phyloP scores from a whole-genome alignment of 2,113 vertebrate species.

The Craseonycteris thonglongyai region DNA sequence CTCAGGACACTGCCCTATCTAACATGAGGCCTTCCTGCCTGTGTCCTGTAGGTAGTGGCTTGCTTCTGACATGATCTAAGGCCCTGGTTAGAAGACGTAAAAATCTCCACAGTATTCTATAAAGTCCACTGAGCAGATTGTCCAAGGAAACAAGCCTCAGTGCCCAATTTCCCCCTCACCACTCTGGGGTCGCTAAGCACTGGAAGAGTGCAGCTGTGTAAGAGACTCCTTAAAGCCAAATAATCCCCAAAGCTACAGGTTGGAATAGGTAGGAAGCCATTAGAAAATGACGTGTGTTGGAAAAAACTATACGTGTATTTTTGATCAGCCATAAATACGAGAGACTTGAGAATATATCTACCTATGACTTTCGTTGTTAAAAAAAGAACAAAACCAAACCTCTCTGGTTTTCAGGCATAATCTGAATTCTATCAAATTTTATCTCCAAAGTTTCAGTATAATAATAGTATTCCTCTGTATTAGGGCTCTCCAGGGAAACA shows the following conservation, averaged over 20 bases:
- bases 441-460: neutral
- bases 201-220: neutral
- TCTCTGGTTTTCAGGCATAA: neutral
- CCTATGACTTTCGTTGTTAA: neutral
- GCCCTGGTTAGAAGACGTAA: neutral
- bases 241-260: neutral
- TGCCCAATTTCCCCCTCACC: neutral
- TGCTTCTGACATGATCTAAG: neutral
- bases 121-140: neutral
- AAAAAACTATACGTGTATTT: neutral
- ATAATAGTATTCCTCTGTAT: neutral
- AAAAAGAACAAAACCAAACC: neutral
- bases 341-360: neutral
- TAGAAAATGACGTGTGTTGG: neutral
- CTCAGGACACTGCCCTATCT: neutral
- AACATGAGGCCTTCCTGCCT: neutral
- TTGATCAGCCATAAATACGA: neutral
- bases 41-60: neutral
- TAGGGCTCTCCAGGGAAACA: neutral
- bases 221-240: neutral
- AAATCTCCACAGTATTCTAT: neutral
- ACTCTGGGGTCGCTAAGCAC: neutral
- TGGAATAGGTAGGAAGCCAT: neutral
- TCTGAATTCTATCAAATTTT: constrained; percentile 16
- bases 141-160: neutral